Evolutionary conservation across 2,888 invertebrate genomes (phyloP).

Genomic region (Emmelina monodactyla): DNA sequence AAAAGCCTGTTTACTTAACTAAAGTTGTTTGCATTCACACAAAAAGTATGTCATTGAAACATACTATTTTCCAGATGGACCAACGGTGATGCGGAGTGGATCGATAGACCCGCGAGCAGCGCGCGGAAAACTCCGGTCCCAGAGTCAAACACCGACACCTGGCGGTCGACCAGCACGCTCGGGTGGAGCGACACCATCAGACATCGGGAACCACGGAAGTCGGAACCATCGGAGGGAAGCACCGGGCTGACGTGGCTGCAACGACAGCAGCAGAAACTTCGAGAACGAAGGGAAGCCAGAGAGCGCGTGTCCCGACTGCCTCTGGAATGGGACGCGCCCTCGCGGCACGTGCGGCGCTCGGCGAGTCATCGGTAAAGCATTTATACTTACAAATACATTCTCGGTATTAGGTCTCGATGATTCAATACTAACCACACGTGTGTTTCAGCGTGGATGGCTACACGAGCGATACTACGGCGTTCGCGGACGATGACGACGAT

Average conservation of each 20-base stretch:
- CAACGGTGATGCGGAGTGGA: conserved; percentile 53
- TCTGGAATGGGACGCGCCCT: conserved; percentile 68
- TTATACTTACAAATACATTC: background rate
- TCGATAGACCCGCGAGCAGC: conserved; percentile 37
- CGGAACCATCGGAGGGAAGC: conserved; percentile 40
- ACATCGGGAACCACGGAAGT: conserved; percentile 47
- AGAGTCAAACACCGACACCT: conserved; percentile 35
- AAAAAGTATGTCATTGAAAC: conserved; percentile 2
- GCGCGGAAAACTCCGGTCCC: conserved; percentile 31
- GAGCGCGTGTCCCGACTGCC: conserved; percentile 76
- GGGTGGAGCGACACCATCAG: conserved; percentile 47
- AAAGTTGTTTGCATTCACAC: background rate
- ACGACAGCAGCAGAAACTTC: conserved; percentile 81
- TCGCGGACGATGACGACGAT: conserved; percentile 78
- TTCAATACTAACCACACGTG: background rate
- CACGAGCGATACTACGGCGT: conserved; percentile 80
- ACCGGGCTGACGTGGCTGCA: conserved; percentile 81
- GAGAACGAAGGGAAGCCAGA: conserved; percentile 77
- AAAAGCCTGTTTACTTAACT: conserved; percentile 4
- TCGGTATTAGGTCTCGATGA: background rate
- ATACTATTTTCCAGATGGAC: conserved; percentile 37
- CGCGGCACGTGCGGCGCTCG: conserved; percentile 54
- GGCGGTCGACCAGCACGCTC: conserved; percentile 46
- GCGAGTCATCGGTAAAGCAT: conserved; percentile 54
- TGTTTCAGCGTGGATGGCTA: conserved; percentile 73